Evolutionary conservation across 2,797 vertebrate species (phyloP).

Genomic region (Melanogrammus aeglefinus): DNA sequence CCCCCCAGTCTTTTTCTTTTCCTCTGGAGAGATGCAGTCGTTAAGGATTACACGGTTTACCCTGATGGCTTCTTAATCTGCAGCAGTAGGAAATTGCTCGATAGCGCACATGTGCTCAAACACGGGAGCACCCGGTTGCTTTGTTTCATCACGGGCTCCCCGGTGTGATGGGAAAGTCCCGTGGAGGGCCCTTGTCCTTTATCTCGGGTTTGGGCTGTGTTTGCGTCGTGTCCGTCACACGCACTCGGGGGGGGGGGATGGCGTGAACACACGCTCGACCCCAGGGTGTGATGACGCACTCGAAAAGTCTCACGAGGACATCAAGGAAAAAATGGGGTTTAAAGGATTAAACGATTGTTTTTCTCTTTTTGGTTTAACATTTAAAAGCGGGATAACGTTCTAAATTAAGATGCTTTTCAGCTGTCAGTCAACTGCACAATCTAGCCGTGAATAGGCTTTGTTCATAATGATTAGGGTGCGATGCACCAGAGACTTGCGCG

Average conservation of each 20-base stretch:
- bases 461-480: background rate
- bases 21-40: background rate
- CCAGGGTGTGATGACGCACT: background rate
- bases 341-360: background rate
- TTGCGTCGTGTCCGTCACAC: background rate
- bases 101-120: constrained; percentile 20
- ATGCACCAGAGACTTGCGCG: background rate
- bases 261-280: background rate
- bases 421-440: background rate
- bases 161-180: background rate
- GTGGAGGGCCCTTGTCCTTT: background rate
- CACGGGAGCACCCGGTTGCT: constrained; percentile 17
- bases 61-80: constrained; percentile 8
- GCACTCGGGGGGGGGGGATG: background rate
- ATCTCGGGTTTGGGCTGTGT: background rate
- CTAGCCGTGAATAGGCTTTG: background rate
- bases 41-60: constrained; percentile 22
- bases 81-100: constrained; percentile 36
- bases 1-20: background rate
- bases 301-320: background rate
- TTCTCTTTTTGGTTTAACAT: background rate
- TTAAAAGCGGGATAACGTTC: background rate
- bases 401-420: background rate
- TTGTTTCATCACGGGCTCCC: constrained; percentile 19
- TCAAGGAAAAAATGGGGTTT: background rate